Base-by-base conservation (phyloP, 2,888 invertebrate genomes). In the Sialis lutaria region DNA sequence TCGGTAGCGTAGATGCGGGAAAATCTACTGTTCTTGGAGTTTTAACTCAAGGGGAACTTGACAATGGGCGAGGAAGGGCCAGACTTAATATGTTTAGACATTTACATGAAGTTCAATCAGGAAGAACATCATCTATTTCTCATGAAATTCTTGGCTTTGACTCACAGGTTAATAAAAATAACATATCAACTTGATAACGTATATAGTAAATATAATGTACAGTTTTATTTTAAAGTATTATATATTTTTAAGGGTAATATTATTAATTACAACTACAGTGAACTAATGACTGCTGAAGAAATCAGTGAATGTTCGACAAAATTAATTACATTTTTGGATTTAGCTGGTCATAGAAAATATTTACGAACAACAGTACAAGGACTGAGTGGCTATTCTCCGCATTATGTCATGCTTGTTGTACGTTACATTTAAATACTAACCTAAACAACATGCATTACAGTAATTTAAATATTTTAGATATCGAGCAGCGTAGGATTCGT, bases 61-160 rank as follows among this genome's bases (percentile, higher is more conserved):
- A 98, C 64, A 96, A 97, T 67, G 97, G 97, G 0, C 72, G 90
- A 48, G 96, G 98, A 6, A 78, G 89, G 57, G 93, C 97, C 0
- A 76, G 98, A 1, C 69, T 97, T 6, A 97, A 96, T 67, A 87
- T 98, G 79, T 91, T 99, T 65, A 67, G 88, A 4, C 87, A 97
- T 59, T 72, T 91, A 53, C 98, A 98, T 64, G 98, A 98, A 64
- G 90, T 98, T 47, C 83, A 86, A 62, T 81, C 84, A 10, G 96
- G 96, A 0, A 73, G 93, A 51, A 97, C 96, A 0, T 93, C 92
- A 0, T 93, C 92, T 5, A 87, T 96, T 57, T 91, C 91, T 53
- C 92, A 93, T 61, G 95, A 96, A 69, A 91, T 97, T 53, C 75
- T 98, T 6, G 98, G 97, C 6, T 98, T 98, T 63, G 90, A 93